A percentile compares a stretch with the other conserved stretches of the same genome.
These are phyloP conservation scores for Craniophora ligustri DNA, from an alignment of 2,888 invertebrate genomes.

Conservation along the genomic window DNA sequence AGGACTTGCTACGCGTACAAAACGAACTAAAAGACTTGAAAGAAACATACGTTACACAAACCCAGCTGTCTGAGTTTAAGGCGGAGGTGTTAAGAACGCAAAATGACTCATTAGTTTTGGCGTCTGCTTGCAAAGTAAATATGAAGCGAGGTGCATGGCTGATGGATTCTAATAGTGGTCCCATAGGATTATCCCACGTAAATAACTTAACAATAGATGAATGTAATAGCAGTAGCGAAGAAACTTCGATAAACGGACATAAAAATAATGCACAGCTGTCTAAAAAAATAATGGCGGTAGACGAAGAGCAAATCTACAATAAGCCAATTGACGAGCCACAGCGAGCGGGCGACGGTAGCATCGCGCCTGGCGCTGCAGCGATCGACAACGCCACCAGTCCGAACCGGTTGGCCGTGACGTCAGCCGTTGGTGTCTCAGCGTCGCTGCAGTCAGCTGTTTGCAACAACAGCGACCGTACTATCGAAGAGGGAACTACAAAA, in stretches of 20 bases:
- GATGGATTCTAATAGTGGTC: background rate
- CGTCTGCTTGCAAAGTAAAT: conserved; percentile 3
- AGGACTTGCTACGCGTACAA: conserved; percentile 1
- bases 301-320: background rate
- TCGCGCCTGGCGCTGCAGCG: background rate
- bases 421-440: background rate
- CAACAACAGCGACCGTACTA: background rate
- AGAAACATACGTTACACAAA: conserved; percentile 3
- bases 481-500: background rate
- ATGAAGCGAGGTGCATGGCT: conserved; percentile 3
- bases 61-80: conserved; percentile 1
- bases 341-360: conserved; percentile 1
- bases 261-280: background rate
- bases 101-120: background rate
- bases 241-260: background rate
- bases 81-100: background rate
- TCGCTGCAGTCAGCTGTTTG: background rate
- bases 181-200: conserved; percentile 5
- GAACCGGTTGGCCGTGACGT: conserved; percentile 1
- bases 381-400: background rate
- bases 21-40: conserved; percentile 2
- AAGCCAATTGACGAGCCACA: background rate
- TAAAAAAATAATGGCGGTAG: conserved; percentile 12
- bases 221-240: background rate
- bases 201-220: conserved; percentile 1